phyloP scores from a whole-genome alignment of 1,140 invertebrate genomes.

The Whitmania pigra region DNA sequence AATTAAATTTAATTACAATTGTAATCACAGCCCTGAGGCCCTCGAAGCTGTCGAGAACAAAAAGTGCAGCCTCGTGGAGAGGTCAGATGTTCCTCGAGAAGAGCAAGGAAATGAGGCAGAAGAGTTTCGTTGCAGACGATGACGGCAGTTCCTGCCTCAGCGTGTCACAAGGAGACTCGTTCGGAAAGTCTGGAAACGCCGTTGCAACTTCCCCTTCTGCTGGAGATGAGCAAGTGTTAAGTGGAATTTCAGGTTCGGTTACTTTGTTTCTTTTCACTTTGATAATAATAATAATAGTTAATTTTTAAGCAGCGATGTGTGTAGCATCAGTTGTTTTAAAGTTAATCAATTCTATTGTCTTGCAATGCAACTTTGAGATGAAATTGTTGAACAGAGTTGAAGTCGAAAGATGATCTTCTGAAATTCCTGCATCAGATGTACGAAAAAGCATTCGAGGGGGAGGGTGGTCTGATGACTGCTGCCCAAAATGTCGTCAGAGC shows the following conservation, averaged over 20 bases:
- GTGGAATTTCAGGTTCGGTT: not conserved
- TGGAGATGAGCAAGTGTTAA: not conserved
- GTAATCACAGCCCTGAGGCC: too few relatives aligned
- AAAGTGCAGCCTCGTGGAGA: not conserved
- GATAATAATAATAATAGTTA: too few relatives aligned
- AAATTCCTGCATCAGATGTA: not conserved
- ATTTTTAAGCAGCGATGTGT: too few relatives aligned
- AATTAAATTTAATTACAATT: too few relatives aligned
- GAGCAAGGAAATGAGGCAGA: not conserved
- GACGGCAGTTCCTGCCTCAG: not conserved
- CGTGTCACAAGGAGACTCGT: not conserved
- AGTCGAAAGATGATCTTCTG: not conserved
- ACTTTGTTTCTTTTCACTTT: too few relatives aligned
- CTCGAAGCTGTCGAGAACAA: too few relatives aligned
- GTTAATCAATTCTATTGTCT: not conserved
- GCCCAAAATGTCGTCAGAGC: conserved; percentile 1
- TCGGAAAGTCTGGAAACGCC: not conserved
- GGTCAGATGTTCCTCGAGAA: not conserved
- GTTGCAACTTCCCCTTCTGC: not conserved
- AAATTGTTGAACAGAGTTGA: conserved; percentile 5
- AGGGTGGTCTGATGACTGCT: not conserved
- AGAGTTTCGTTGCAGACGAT: not conserved
- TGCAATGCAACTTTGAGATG: not conserved
- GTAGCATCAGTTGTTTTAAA: too few relatives aligned
- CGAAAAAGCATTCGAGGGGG: not conserved